Base-by-base conservation (phyloP, 2,113 vertebrate species). In the Sorex araneus region DNA sequence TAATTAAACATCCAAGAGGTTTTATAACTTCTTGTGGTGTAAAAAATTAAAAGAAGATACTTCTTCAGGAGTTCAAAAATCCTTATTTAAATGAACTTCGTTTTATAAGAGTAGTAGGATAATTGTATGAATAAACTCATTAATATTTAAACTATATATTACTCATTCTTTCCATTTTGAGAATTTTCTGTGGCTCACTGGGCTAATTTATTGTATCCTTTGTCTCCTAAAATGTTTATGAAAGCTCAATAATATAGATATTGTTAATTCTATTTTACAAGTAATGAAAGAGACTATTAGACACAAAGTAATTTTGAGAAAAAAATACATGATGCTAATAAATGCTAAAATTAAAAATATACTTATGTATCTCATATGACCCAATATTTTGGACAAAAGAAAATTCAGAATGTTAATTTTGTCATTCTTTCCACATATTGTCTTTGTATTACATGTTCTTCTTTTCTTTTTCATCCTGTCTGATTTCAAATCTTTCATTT, bases 111-210 rank as follows among this genome's bases (percentile, higher is more conserved):
- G 7, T 47, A 84, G 15, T 70, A 27, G 1, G 19, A 75, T 90
- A 89, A 78, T 63, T 8, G 3, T 21, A 64, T n/a, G 60, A 89
- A 74, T 69, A 47, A 9, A n/a, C 81, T 79, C 36, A 71, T 84
- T 92, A 76, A 47, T 91, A 93, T 89, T 93, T 84, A 87, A 85
- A 45, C 21, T 71, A 40, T 43, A 47, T 66, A 47, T 71, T 89
- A 88, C 64, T 90, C 50, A 93, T 36, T 79, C n/a, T 40, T 79
- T 13, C 18, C 2, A 80, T 54, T 77, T 87, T 54, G 23, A 89
- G 16, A 91, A 70, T 69, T 89, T 87, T 92, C 19, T 73, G 9
- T 86, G 16, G 30, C 1, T 1, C 30, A 30, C 1, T n/a, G 16
- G 43, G 10, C 2, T 84, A 84, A 64, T 40, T 83, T 40, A 76